Percentiles rank a stretch among this genome's conserved stretches.
These are phyloP conservation scores for Laothoe populi DNA, from an alignment of 2,888 invertebrate species.

Conservation along the genomic window DNA sequence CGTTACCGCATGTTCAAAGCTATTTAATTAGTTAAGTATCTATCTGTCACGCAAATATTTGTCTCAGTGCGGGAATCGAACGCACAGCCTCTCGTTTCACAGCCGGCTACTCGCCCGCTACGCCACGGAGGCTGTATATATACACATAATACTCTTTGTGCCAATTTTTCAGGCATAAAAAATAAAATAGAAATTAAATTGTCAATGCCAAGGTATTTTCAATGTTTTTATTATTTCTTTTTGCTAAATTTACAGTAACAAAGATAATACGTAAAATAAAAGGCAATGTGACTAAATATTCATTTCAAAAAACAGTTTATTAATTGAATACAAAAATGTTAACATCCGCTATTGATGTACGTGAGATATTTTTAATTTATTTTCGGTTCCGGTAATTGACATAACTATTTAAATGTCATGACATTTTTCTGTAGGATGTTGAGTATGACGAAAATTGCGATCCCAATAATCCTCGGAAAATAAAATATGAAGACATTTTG, in stretches of 20 bases:
- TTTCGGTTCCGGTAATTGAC: not conserved
- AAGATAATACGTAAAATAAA: not conserved
- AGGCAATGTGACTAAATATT: not conserved
- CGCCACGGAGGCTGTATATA: too few relatives aligned
- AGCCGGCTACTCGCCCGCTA: too few relatives aligned
- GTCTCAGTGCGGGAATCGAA: too few relatives aligned
- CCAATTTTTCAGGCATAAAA: not conserved
- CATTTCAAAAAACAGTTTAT: not conserved
- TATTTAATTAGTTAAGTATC: too few relatives aligned
- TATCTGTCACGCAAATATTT: too few relatives aligned
- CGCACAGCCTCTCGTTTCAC: too few relatives aligned
- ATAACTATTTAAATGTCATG: not conserved
- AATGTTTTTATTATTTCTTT: slow-evolving; percentile 6
- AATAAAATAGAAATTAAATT: slow-evolving; percentile 23
- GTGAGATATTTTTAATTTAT: not conserved
- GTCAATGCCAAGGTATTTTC: slow-evolving; percentile 29
- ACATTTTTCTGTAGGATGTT: slow-evolving; percentile 48
- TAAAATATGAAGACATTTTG: slow-evolving; percentile 87
- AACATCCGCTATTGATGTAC: slow-evolving; percentile 1
- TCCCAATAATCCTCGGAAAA: slow-evolving; percentile 69
- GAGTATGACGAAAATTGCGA: slow-evolving; percentile 73
- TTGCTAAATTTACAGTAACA: not conserved
- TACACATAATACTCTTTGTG: too few relatives aligned
- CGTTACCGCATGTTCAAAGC: too few relatives aligned
- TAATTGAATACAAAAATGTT: slow-evolving; percentile 5